Percentiles rank a stretch among this genome's conserved stretches.
phyloP scores from a whole-genome alignment of 1,140 invertebrate genomes.

The Brevipalpus yothersi region DNA sequence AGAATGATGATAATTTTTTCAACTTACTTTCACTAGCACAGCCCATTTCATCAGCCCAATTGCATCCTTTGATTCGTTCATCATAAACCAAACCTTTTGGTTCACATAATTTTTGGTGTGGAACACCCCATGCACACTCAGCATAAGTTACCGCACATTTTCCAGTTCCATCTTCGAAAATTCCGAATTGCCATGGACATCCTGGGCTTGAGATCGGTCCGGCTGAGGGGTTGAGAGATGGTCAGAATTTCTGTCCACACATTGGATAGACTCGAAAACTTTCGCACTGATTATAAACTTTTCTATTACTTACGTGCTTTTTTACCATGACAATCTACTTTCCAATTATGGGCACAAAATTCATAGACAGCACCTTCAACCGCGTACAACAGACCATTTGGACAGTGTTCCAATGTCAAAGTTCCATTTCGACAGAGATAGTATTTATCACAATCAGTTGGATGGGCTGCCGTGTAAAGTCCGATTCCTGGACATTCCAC shows the following conservation, averaged over 20 bases:
- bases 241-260: not conserved
- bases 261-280: too few relatives aligned
- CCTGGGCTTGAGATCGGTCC: slow-evolving; percentile 13
- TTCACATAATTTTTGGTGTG: slow-evolving; percentile 49
- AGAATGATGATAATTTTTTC: not conserved
- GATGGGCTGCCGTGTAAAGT: slow-evolving; percentile 17
- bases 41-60: slow-evolving; percentile 64
- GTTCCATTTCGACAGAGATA: slow-evolving; percentile 75
- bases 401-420: slow-evolving; percentile 60
- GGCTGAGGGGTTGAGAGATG: not conserved
- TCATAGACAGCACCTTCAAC: slow-evolving; percentile 63
- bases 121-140: slow-evolving; percentile 56
- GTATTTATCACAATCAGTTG: slow-evolving; percentile 43
- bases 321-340: slow-evolving; percentile 57
- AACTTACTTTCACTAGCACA: slow-evolving; percentile 57
- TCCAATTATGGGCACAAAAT: slow-evolving; percentile 84
- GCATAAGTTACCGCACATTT: slow-evolving; percentile 59
- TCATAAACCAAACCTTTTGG: slow-evolving; percentile 57
- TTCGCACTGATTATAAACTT: not conserved
- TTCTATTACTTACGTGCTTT: slow-evolving; percentile 31
- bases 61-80: slow-evolving; percentile 58
- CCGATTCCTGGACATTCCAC: slow-evolving; percentile 15
- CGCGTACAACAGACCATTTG: slow-evolving; percentile 70
- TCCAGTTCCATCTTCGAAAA: slow-evolving; percentile 38
- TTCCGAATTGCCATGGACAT: slow-evolving; percentile 65